These are phyloP conservation scores for Nicator chloris DNA, from an alignment of 2,113 vertebrate genomes.

Conservation along the genomic window DNA sequence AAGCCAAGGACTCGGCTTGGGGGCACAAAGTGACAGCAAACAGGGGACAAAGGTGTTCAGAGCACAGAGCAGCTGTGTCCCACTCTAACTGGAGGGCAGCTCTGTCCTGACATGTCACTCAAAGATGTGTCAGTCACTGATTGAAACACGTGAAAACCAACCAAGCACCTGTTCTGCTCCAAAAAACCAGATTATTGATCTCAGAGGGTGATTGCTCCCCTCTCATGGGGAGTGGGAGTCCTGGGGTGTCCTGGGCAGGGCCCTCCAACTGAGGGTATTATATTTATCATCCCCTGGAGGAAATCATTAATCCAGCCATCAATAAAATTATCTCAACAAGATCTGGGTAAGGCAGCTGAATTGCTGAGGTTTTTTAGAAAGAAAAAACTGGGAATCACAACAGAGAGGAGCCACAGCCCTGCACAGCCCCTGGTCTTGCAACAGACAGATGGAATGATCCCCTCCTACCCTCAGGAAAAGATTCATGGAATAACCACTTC, in stretches of 20 bases:
- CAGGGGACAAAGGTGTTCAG: neutral
- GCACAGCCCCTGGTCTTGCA: neutral
- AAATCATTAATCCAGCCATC: neutral
- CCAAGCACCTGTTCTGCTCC: neutral
- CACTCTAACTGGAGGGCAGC: neutral
- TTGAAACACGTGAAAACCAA: neutral
- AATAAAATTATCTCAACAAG: neutral
- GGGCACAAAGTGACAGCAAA: neutral
- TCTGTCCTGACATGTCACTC: neutral
- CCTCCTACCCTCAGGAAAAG: neutral
- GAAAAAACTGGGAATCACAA: neutral
- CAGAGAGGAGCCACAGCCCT: neutral
- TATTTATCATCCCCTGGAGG: neutral
- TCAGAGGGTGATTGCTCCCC: neutral
- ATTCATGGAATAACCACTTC: neutral
- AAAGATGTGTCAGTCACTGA: neutral
- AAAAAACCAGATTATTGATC: neutral
- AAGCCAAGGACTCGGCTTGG: rapidly evolving
- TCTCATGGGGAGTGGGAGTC: neutral
- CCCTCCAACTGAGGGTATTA: neutral
- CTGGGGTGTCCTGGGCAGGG: neutral
- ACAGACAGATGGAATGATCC: neutral
- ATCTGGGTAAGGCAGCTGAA: neutral
- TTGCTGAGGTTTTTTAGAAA: neutral
- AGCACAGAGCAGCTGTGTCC: neutral